Conservation (phyloP, 2,888 invertebrate species). For the Tortrix viridana region DNA sequence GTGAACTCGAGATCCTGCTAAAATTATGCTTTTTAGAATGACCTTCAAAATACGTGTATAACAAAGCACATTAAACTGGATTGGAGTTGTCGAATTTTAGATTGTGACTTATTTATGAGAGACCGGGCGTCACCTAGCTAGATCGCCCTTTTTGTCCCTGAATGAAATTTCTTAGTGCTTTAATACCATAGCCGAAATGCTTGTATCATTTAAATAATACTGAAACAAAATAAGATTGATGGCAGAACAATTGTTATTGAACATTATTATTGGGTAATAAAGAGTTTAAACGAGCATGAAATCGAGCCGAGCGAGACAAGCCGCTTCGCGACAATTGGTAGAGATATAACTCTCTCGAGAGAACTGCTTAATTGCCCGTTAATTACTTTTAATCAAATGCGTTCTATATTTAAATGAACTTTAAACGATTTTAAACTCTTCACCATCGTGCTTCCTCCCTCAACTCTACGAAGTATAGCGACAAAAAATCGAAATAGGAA, state of each 20-base stretch:
- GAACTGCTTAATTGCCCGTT: slow-evolving; percentile 78
- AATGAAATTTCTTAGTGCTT: not conserved
- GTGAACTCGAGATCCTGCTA: slow-evolving; percentile 61
- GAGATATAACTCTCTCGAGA: slow-evolving; percentile 67
- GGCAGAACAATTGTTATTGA: not conserved
- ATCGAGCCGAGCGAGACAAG: slow-evolving; percentile 61
- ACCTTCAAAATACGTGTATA: slow-evolving; percentile 62
- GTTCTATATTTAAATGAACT: slow-evolving; percentile 82
- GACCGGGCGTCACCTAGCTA: too few species aligned
- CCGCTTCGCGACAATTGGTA: slow-evolving; percentile 70
- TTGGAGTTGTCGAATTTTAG: slow-evolving; percentile 14
- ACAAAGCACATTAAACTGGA: slow-evolving; percentile 55
- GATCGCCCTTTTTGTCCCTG: too few species aligned
- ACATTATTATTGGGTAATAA: slow-evolving; percentile 1
- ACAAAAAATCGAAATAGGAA: not conserved
- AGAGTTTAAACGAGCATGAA: slow-evolving; percentile 53
- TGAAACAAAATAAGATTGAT: not conserved
- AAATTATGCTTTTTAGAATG: slow-evolving; percentile 64
- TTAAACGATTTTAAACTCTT: slow-evolving; percentile 66
- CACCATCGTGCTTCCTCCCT: slow-evolving; percentile 17
- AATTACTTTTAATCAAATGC: slow-evolving; percentile 82
- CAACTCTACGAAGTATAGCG: not conserved
- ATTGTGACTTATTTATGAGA: too few species aligned
- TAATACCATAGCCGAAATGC: not conserved
- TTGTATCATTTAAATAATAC: not conserved